Evolutionary conservation across 1,140 invertebrate species (phyloP), one percentile per base, ranked within the genome.

Genomic region (Tribolium madens): DNA sequence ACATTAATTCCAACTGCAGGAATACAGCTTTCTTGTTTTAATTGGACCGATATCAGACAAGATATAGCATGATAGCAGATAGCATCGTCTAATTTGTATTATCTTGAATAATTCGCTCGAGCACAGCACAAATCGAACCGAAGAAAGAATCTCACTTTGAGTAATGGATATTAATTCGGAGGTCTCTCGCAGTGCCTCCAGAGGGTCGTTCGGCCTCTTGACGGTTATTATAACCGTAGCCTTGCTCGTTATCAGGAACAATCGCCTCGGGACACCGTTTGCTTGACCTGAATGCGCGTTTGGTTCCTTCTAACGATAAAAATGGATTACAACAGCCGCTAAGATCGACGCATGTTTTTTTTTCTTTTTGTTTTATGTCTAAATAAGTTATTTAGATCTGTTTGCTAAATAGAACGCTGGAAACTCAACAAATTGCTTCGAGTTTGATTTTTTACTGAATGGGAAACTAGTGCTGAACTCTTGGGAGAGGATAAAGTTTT

Each of bases 191-290:
- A 57, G 73, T 71, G 69, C 79, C 78, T 75, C 75, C 48, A 46
- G 78, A 76, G 78, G 75, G 70, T 79, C 81, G 76, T 80, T 76
- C 60, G 72, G 76, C 76, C 77, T 73, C 79, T 50, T 77, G 79
- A 76, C 76, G 79, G 81, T 79, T 80, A 81, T 81, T 81, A 80
- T 79, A 78, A 80, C 77, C 73, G 64, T 76, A 53, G 68, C 77
- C 81, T 76, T 68, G 72, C 81, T 81, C 81, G 81, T 81, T 81
- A 81, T 81, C 81, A 78, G 77, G 79, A 80, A 81, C 81, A 81
- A 81, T 81, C 81, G 79, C 81, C 77, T 75, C 77, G 79, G 79
- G 81, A 79, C 79, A 73, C 76, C 81, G 81, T 78, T 81, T 81
- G 78, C 79, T 81, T 81, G 81, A 81, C 79, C 81, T 76, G 81